Conservation (phyloP, 35 echinoderm and acorn worm species). For the Ophiothrix spiculata region DNA sequence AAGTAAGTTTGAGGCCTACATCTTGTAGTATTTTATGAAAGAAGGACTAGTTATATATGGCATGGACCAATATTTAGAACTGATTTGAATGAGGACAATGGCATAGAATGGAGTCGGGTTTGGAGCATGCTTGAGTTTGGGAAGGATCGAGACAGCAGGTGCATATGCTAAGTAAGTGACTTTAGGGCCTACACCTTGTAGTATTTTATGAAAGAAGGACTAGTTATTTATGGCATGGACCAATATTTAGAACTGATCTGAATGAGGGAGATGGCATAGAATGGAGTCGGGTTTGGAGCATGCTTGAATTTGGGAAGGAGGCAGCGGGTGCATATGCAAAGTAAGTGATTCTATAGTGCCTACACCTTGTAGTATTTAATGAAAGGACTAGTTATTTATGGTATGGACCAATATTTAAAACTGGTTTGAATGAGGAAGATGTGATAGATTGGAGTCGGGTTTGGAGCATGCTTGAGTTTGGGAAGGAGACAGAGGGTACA, state of each 20-base stretch:
- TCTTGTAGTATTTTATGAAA: conserved; percentile 73
- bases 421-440: conserved; percentile 6
- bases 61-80: conserved; percentile 28
- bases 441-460: neutral
- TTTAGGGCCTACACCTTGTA: no score
- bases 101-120: neutral
- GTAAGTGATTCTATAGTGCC: no score
- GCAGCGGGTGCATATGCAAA: no score
- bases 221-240: no score
- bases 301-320: no score
- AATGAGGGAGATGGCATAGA: no score
- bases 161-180: conserved; percentile 79
- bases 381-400: conserved; percentile 60
- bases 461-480: conserved; percentile 19
- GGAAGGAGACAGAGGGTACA: conserved; percentile 46
- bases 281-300: no score
- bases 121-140: conserved; percentile 24
- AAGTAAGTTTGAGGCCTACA: no score
- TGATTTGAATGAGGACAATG: conserved; percentile 1
- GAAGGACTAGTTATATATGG: conserved; percentile 66
- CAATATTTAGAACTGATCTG: no score
- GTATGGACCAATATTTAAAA: conserved; percentile 34
- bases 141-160: conserved; percentile 42
- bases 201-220: no score
- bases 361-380: conserved; percentile 81